Base-by-base conservation (phyloP, 2,797 vertebrate species). In the Spondyliosoma cantharus region DNA sequence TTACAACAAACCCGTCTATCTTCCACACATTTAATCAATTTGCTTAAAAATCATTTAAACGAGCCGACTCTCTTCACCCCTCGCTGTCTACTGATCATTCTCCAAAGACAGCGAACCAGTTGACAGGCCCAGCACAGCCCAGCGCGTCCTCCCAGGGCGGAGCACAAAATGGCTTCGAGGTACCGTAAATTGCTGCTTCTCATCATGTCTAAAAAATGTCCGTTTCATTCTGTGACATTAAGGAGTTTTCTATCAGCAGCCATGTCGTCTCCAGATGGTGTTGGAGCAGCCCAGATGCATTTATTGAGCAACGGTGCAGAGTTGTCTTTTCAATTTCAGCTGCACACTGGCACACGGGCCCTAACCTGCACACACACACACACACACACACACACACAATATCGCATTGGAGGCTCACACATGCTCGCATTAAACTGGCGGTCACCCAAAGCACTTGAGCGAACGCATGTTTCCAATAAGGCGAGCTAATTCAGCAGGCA, bases 121-220 rank as follows among this genome's bases (percentile, higher is more conserved):
- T 25, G 12, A 62, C 29, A 27, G 43, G 32, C 54, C 66, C 50
- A 27, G 48, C 64, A 49, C 48, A 24, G 50, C 64, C 59, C 52
- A 53, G 52, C 68, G 2, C 52, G 46, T 70, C 52, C 75, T 87
- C 69, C 57, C 79, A 46, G 84, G 79, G 82, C 65, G 86, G 79
- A 84, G 54, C 15, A 27, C 68, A 78, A 66, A 75, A 80, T 77
- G 66, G 56, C 71, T 86, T 80, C 24, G 4, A 48, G 60, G 64
- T 24, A 25, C 37, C 45, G 32, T 52, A 53, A 81, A 74, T 45
- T 73, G 66, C 79, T 50, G 58, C 66, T 53, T 81, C 71, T 84
- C 87, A 64, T 87, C 89, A 89, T 76, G 78, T 70, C 61, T 62
- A 62, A 91, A 91, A 83, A 80, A 83, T 89, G 84, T 83, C 62